These are phyloP conservation scores for Tetragonula clypearis DNA, from an alignment of 1,140 invertebrate species.

Conservation along the genomic window DNA sequence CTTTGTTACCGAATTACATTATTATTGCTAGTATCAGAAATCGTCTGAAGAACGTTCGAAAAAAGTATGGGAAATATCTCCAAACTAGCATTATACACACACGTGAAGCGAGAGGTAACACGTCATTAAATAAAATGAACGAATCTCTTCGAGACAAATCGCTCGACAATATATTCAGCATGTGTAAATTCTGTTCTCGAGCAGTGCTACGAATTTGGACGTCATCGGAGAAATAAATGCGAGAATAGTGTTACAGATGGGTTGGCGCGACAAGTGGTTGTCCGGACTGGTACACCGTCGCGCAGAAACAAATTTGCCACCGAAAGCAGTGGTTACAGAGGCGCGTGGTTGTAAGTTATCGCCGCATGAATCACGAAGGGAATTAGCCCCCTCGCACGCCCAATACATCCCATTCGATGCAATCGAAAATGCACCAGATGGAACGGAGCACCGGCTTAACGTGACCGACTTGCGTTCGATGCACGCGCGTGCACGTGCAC, in stretches of 20 bases:
- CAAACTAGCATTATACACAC: neutral
- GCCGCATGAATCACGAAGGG: neutral
- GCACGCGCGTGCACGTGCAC: constrained; percentile 58
- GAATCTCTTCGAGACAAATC: neutral
- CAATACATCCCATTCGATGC: constrained; percentile 23
- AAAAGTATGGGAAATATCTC: neutral
- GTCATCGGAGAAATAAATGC: neutral
- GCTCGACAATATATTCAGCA: neutral
- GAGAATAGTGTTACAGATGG: neutral
- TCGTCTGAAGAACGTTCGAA: no score
- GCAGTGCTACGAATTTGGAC: no score
- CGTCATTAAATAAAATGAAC: neutral
- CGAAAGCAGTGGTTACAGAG: neutral
- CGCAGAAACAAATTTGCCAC: constrained; percentile 4
- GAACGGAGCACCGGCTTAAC: constrained; percentile 58
- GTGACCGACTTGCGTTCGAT: constrained; percentile 28
- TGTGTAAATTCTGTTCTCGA: neutral
- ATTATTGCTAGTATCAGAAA: neutral
- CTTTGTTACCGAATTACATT: no score
- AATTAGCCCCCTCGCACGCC: neutral
- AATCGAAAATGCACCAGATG: constrained; percentile 62
- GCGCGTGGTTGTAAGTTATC: neutral
- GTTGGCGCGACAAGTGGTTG: constrained; percentile 24
- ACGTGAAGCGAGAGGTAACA: neutral
- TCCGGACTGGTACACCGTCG: neutral